A percentile compares a stretch with the other conserved stretches of the same genome.
Conservation (phyloP, 2,113 vertebrate genomes). For the Equus quagga region DNA sequence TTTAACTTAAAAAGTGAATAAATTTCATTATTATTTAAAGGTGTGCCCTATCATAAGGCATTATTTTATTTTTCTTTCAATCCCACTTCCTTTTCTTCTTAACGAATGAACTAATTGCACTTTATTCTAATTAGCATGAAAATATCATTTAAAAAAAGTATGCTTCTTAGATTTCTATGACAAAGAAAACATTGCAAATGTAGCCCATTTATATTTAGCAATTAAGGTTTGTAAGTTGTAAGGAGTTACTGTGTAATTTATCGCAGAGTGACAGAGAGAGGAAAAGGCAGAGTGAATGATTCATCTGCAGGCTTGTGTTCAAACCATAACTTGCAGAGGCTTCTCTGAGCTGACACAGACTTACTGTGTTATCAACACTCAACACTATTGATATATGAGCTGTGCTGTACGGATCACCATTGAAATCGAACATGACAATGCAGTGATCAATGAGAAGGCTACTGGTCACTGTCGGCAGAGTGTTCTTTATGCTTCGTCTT, state of each 20-base stretch:
- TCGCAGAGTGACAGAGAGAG: background rate
- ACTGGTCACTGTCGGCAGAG: background rate
- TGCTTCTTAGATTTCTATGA: background rate
- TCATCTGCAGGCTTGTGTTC: background rate
- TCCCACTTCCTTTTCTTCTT: background rate
- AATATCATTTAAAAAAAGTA: background rate
- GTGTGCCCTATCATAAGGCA: background rate
- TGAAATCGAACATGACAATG: background rate
- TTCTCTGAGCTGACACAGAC: background rate
- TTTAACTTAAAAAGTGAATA: background rate
- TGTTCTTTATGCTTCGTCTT: background rate
- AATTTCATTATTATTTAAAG: background rate
- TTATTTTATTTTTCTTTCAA: background rate
- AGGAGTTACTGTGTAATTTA: background rate
- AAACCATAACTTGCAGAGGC: background rate
- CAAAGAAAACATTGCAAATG: background rate
- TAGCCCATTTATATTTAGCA: background rate
- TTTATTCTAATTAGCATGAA: background rate
- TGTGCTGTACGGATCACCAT: background rate
- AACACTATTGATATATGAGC: no score
- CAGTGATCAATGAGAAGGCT: background rate
- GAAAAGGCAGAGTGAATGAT: background rate
- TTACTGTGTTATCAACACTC: background rate
- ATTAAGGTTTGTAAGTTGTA: background rate
- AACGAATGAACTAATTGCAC: background rate